phyloP scores from a whole-genome alignment of 2,797 vertebrate genomes.

The Miichthys miiuy region DNA sequence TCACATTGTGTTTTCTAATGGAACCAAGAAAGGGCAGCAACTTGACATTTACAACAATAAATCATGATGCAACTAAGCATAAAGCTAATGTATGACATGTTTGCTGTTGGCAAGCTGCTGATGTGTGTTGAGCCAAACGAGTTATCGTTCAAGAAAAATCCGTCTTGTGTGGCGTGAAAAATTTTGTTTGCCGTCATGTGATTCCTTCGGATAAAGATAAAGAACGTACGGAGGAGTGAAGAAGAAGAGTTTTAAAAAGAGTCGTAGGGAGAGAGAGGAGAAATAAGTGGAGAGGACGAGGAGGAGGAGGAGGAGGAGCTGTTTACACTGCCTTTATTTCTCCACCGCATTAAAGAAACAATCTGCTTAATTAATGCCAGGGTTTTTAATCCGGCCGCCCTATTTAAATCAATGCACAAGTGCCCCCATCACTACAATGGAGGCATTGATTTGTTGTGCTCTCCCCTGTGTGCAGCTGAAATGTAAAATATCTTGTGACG shows the following conservation, averaged over 20 bases:
- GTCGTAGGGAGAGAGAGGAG: neutral
- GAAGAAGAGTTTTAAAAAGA: neutral
- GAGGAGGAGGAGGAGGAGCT: slow-evolving; percentile 11
- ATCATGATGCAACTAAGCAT: slow-evolving; percentile 6
- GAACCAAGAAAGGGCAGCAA: neutral
- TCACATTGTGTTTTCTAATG: slow-evolving; percentile 13
- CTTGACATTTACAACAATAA: slow-evolving; percentile 9
- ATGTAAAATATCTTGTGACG: slow-evolving; percentile 32
- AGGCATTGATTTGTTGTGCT: slow-evolving; percentile 70
- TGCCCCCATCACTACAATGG: slow-evolving; percentile 56
- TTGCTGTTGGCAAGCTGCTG: neutral
- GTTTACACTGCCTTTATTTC: slow-evolving; percentile 61
- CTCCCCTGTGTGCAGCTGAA: slow-evolving; percentile 28
- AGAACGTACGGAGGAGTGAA: neutral
- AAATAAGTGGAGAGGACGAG: slow-evolving; percentile 2
- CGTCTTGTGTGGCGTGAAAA: neutral
- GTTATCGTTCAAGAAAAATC: neutral
- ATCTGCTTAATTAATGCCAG: slow-evolving; percentile 77
- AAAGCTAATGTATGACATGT: neutral
- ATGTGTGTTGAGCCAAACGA: neutral
- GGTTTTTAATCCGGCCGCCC: slow-evolving; percentile 67
- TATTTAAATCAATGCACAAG: slow-evolving; percentile 73
- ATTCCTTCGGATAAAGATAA: neutral
- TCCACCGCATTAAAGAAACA: slow-evolving; percentile 74
- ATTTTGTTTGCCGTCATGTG: neutral